Conservation (phyloP, 2,888 invertebrate species). For the Sphecodes monilicornis region DNA sequence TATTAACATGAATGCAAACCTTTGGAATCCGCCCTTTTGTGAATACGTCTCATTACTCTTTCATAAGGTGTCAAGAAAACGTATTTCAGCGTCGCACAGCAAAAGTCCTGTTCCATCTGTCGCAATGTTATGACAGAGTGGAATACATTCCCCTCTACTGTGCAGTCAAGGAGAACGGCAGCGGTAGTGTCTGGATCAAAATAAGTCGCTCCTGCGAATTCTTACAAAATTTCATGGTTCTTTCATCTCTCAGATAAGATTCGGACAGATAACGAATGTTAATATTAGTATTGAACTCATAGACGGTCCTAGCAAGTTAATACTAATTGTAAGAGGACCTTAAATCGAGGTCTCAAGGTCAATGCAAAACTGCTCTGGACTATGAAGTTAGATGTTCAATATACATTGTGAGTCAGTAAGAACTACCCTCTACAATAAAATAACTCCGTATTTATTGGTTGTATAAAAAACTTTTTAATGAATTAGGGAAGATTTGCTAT, state of each 20-base stretch:
- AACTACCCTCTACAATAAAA: too few species aligned
- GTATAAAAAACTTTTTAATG: too few species aligned
- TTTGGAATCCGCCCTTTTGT: slow-evolving; percentile 35
- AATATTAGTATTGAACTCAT: too few species aligned
- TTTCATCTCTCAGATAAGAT: neutral
- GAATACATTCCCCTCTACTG: slow-evolving; percentile 13
- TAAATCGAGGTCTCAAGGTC: too few species aligned
- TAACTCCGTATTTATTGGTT: too few species aligned
- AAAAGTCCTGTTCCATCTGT: slow-evolving; percentile 52
- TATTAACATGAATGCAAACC: slow-evolving; percentile 7
- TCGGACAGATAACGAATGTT: neutral
- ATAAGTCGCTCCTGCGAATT: neutral
- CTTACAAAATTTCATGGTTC: neutral
- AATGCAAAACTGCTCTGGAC: too few species aligned
- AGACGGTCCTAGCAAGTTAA: too few species aligned
- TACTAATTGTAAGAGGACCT: too few species aligned
- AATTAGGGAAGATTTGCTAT: too few species aligned
- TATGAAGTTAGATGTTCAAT: too few species aligned
- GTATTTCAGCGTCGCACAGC: slow-evolving; percentile 26
- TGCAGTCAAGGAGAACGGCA: neutral
- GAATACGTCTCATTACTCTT: slow-evolving; percentile 62
- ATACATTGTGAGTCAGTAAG: too few species aligned
- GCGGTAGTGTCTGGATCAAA: neutral
- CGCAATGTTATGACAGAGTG: slow-evolving; percentile 41
- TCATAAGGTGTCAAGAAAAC: slow-evolving; percentile 52